Conservation (phyloP, 1,140 invertebrate species). For the Tetraneura akinire region DNA sequence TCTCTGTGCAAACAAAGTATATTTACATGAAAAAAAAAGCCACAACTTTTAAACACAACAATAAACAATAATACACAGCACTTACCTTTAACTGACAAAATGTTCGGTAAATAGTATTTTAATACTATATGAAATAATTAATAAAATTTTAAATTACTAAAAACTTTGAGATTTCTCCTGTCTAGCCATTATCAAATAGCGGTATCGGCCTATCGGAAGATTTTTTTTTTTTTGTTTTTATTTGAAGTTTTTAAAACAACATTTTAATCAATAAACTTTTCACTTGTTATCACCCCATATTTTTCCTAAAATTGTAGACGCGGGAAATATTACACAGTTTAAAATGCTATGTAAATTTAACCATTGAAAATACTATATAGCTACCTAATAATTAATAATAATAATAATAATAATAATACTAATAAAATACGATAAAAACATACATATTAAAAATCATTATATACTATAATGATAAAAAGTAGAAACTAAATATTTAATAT, state of each 20-base stretch:
- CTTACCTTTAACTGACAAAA: background rate
- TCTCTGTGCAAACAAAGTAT: background rate
- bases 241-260: background rate
- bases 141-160: no score
- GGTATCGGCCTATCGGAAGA: background rate
- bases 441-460: no score
- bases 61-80: background rate
- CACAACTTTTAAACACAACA: background rate
- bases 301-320: background rate
- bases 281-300: background rate
- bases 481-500: no score
- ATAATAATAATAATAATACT: no score
- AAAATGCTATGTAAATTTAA: no score
- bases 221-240: background rate
- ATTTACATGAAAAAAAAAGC: background rate
- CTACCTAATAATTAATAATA: no score
- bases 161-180: no score
- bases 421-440: no score
- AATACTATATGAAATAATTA: no score
- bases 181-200: background rate
- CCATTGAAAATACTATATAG: no score
- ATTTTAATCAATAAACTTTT: slow-evolving; percentile 25
- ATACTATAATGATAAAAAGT: no score
- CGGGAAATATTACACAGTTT: background rate
- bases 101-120: no score